A percentile compares a stretch with the other conserved stretches of the same genome.
These are phyloP conservation scores for Sycophila sp. DNA, from an alignment of 1,140 invertebrate genomes.

Conservation along the genomic window DNA sequence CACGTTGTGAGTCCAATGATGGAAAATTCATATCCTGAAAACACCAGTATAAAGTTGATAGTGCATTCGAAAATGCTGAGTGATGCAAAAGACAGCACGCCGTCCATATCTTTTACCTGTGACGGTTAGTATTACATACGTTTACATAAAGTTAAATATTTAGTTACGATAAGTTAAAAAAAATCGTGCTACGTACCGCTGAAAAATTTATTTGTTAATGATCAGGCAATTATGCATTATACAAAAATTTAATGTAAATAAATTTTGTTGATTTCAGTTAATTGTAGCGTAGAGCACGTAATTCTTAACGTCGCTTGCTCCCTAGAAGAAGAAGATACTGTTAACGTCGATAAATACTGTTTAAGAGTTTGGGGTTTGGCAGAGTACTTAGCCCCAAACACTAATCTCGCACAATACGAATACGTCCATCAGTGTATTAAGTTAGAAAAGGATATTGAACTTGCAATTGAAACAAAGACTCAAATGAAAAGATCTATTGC, in stretches of 20 bases:
- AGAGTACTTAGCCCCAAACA: conserved; percentile 80
- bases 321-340: conserved; percentile 76
- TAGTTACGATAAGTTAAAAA: conserved; percentile 6
- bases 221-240: not conserved
- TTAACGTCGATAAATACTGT: conserved; percentile 74
- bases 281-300: conserved; percentile 86
- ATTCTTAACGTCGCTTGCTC: conserved; percentile 87
- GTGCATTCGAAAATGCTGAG: conserved; percentile 75
- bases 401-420: conserved; percentile 85
- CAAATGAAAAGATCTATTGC: conserved; percentile 74
- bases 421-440: conserved; percentile 95
- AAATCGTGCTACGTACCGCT: conserved; percentile 20
- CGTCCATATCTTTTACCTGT: conserved; percentile 82
- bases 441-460: conserved; percentile 87
- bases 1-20: conserved; percentile 85
- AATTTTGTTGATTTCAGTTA: conserved; percentile 70
- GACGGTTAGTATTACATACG: conserved; percentile 73
- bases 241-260: not conserved
- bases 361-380: conserved; percentile 83
- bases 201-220: not conserved
- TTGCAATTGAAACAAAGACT: conserved; percentile 77
- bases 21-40: conserved; percentile 78
- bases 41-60: conserved; percentile 86
- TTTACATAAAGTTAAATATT: conserved; percentile 1
- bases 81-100: conserved; percentile 59